Evolutionary conservation across 2,797 vertebrate genomes (phyloP).

Genomic region (Schizopygopsis malacanthus): DNA sequence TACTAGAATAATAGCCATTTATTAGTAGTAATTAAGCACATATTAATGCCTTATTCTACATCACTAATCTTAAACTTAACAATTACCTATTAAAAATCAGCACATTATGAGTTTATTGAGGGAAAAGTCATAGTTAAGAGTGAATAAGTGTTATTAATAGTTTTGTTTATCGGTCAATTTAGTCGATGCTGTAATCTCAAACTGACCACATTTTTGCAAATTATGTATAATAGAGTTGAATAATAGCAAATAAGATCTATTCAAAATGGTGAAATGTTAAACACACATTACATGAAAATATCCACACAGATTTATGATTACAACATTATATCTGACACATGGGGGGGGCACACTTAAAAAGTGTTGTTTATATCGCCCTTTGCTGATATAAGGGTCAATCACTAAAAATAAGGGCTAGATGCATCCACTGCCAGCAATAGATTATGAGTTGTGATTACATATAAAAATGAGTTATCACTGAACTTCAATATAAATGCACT

Average conservation of each 20-base stretch:
- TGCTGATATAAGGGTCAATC: not conserved
- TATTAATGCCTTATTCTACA: too few relatives aligned
- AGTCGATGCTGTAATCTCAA: not conserved
- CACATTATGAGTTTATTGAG: too few relatives aligned
- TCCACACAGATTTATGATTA: not conserved
- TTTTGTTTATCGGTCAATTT: too few relatives aligned
- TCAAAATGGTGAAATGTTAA: too few relatives aligned
- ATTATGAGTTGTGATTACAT: not conserved
- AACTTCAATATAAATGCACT: not conserved
- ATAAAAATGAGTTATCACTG: not conserved
- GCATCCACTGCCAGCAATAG: not conserved
- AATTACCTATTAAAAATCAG: too few relatives aligned
- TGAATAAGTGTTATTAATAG: too few relatives aligned
- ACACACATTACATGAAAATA: not conserved
- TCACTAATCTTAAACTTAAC: too few relatives aligned
- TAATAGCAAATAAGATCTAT: not conserved
- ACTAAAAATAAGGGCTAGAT: not conserved
- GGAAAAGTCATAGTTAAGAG: too few relatives aligned
- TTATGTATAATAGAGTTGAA: not conserved
- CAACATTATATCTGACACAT: not conserved
- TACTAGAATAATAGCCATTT: too few relatives aligned
- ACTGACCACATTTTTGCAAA: not conserved
- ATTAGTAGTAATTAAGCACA: too few relatives aligned
- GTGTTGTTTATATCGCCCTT: not conserved
- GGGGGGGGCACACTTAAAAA: too few relatives aligned